Conservation (phyloP, 2,888 invertebrate genomes). For the Rhyacophila evoluta region DNA sequence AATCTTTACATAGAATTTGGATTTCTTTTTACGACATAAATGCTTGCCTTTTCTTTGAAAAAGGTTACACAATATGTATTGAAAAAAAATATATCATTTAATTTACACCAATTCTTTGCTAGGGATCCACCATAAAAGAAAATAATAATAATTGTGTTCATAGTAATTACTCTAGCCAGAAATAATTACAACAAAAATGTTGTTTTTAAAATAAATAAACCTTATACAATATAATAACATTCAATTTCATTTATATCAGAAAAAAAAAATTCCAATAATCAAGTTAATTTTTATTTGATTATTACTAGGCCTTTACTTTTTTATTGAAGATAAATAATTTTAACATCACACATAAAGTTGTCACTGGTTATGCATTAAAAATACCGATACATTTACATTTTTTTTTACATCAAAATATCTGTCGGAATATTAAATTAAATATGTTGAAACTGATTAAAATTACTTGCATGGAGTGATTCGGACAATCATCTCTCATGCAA, state of each 20-base stretch:
- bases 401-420: neutral
- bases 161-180: neutral
- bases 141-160: too few relatives aligned
- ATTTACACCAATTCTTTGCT: too few relatives aligned
- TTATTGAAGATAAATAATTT: constrained; percentile 2
- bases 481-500: neutral
- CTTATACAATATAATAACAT: constrained; percentile 3
- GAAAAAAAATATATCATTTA: too few relatives aligned
- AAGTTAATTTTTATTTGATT: neutral
- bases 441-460: neutral
- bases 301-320: constrained; percentile 8
- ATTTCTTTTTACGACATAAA: too few relatives aligned
- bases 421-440: neutral
- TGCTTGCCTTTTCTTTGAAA: too few relatives aligned
- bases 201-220: neutral
- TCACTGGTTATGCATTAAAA: constrained; percentile 2
- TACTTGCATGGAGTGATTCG: neutral
- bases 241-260: neutral
- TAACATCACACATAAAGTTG: constrained; percentile 2
- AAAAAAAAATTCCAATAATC: neutral
- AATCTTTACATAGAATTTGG: too few relatives aligned
- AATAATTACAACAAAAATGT: neutral
- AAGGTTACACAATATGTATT: too few relatives aligned
- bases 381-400: neutral
- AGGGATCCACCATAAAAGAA: too few relatives aligned